phyloP scores from a whole-genome alignment of 1,140 invertebrate genomes.

The Drosophila funebris region DNA sequence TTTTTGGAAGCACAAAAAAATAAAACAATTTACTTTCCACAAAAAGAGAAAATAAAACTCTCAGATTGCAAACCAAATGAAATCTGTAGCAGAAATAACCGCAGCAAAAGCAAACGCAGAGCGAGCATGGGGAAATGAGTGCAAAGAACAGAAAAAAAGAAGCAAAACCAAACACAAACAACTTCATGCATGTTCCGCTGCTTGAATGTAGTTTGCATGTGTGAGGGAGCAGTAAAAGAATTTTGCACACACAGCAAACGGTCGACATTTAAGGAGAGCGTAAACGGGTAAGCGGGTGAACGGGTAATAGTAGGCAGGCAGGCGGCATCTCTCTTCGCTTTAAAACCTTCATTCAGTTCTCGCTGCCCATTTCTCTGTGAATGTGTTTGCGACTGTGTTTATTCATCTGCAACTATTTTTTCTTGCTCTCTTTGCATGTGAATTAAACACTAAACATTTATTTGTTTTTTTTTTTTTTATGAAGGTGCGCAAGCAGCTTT shows the following conservation, averaged over 20 bases:
- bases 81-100: slow-evolving; percentile 75
- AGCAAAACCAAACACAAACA: slow-evolving; percentile 38
- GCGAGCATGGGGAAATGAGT: neutral
- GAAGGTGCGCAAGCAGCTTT: neutral
- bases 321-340: slow-evolving; percentile 1
- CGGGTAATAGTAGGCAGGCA: neutral
- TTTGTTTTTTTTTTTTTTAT: slow-evolving; percentile 37
- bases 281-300: neutral
- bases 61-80: slow-evolving; percentile 70
- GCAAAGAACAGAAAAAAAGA: slow-evolving; percentile 10
- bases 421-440: slow-evolving; percentile 10
- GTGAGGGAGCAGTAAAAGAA: slow-evolving; percentile 46
- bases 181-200: slow-evolving; percentile 24
- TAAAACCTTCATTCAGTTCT: slow-evolving; percentile 4
- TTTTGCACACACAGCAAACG: slow-evolving; percentile 64
- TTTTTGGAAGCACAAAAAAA: slow-evolving; percentile 52
- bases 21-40: slow-evolving; percentile 76
- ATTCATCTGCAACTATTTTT: slow-evolving; percentile 1
- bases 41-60: slow-evolving; percentile 23
- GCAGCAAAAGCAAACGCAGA: slow-evolving; percentile 37
- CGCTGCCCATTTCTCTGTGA: slow-evolving; percentile 1
- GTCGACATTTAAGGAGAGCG: slow-evolving; percentile 10
- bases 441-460: slow-evolving; percentile 44
- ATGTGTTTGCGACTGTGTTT: neutral
- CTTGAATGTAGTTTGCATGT: slow-evolving; percentile 51